Evolutionary conservation across 2,888 invertebrate genomes (phyloP), one percentile per base, ranked within the genome.

Genomic region (Colostygia pectinataria): DNA sequence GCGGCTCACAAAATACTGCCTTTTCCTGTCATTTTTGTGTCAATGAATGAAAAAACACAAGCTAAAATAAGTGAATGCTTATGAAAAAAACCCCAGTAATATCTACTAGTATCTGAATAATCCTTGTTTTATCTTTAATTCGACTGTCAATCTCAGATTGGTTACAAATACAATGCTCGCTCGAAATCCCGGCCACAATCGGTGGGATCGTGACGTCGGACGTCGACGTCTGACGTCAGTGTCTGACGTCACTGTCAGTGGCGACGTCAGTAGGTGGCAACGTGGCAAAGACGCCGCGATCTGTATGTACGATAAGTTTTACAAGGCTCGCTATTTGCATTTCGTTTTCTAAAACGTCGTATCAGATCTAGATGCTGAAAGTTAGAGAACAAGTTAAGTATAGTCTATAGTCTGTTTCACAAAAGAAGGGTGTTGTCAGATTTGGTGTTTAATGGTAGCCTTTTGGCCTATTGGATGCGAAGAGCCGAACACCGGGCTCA

Each of bases 311-410:
- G 87, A 87, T 86, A 84, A 66, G 74, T 67, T 74, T 74, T 77
- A 80, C 80, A 82, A 76, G 46, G 68, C 61, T 63, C 79, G 73
- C 61, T 56, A 84, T 87, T 84, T 84, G 83, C 83, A 84, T 87
- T 73, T 75, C 67, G 68, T 67, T 68, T 59, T 65, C 69, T 67
- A 68, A 60, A 67, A 67, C 59, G 59, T 66, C 68, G n/a, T 74
- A 65, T 71, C 67, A 67, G 66, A 64, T 58, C 63, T 61, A 68
- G 59, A 55, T 50, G 58, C 59, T 25, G 3, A 39, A 61, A 59
- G 65, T 61, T 61, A 59, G 57, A 54, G 54, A 63, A 67, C 65
- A 61, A 64, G 65, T 20, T 20, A 20, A n/a, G n/a, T 68, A 64
- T 67, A 69, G 67, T 67, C 36, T 41, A 48, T 33, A 38, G 39